Evolutionary conservation across 1,140 invertebrate genomes (phyloP), one percentile per base, ranked within the genome.

Genomic region (Trichoplusia ni): DNA sequence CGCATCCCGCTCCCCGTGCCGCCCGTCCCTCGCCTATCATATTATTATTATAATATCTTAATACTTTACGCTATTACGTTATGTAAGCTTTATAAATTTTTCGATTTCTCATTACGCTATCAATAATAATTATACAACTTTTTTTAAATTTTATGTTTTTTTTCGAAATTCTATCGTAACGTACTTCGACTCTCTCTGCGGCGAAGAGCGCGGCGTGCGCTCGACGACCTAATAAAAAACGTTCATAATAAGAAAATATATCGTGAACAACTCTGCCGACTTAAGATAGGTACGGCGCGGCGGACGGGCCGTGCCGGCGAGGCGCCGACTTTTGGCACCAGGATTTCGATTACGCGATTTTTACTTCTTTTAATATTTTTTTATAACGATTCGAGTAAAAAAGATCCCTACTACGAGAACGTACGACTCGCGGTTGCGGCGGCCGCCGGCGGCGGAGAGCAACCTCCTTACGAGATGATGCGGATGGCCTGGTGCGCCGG

Each of bases 401-500:
- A 90, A 87, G 82, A 79, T 79, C 78, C 66, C 61, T 74, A 73
- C 47, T 64, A 73, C 58, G 75, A 71, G 75, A 75, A 69, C 60
- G 71, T 71, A 69, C 65, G 70, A 59, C 40, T 42, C 61, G 58
- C 19, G 38, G 49, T 29, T 27, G 44, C 62, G 33, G 38, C 51
- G 51, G 49, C 59, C 62, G 61, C 64, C 54, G 51, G 71, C 59
- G 68, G 73, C 69, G 62, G 62, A 58, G 63, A 46, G 64, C 64
- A 58, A 62, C 46, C 64, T 67, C 81, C 79, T 89, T 90, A 90
- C 79, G 90, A 91, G 73, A 89, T 77, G 80, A 91, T 91, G 77
- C 90, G 90, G 73, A 98, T 96, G 58, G 96, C 96, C 90, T 97
- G 96, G 73, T 94, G 93, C 14, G 96, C 95, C 42, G 94, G 94